A percentile compares a stretch with the other conserved stretches of the same genome.
Evolutionary conservation across 2,113 vertebrate genomes (phyloP).

Genomic region (Ciconia stormi): DNA sequence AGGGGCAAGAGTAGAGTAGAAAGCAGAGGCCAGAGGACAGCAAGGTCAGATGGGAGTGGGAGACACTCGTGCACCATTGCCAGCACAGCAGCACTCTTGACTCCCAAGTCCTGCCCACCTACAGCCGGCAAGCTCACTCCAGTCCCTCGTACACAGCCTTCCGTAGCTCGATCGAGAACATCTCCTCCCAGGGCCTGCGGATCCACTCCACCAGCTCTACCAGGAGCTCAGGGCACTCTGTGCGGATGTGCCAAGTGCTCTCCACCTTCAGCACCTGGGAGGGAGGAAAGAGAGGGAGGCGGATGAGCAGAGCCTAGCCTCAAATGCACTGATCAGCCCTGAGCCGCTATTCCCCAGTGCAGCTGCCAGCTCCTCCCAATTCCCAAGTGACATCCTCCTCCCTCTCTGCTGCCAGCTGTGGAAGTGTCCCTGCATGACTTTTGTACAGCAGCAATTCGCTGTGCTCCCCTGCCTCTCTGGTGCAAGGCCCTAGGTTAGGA

Average conservation of each 20-base stretch:
- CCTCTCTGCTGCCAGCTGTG: background rate
- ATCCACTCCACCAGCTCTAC: constrained; percentile 60
- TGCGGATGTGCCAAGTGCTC: constrained; percentile 63
- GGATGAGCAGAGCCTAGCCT: background rate
- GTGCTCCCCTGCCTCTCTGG: background rate
- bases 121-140: background rate
- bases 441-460: background rate
- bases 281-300: background rate
- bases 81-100: background rate
- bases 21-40: constrained; percentile 31
- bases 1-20: background rate
- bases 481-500: background rate
- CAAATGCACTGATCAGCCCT: background rate
- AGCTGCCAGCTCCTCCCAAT: background rate
- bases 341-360: background rate
- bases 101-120: background rate
- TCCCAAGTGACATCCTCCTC: background rate
- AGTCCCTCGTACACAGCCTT: constrained; percentile 2
- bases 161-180: constrained; percentile 39
- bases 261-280: constrained; percentile 59
- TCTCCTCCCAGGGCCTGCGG: constrained; percentile 53
- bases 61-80: background rate
- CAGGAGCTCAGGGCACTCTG: constrained; percentile 55
- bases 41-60: background rate
- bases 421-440: background rate